Conservation (phyloP, 2,797 vertebrate species). For the Chelon labrosus region DNA sequence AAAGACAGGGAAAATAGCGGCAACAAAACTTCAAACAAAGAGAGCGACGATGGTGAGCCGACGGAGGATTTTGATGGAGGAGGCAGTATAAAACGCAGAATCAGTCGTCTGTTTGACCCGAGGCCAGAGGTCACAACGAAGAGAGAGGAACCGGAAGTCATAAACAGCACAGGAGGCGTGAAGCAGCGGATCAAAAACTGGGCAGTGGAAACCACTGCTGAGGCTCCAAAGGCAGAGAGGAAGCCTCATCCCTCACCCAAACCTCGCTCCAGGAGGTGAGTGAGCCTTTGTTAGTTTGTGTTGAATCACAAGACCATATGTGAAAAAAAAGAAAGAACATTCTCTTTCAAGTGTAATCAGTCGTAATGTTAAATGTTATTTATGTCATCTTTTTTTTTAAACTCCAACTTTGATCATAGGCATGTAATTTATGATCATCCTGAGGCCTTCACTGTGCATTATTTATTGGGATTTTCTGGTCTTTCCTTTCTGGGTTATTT, state of each 20-base stretch:
- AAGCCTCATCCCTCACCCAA: slow-evolving; percentile 70
- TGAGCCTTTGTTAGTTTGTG: slow-evolving; percentile 12
- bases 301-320: slow-evolving; percentile 30
- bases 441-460: not conserved
- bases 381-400: not conserved
- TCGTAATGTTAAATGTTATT: not conserved
- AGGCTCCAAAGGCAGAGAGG: slow-evolving; percentile 44
- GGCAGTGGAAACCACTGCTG: slow-evolving; percentile 67
- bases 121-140: slow-evolving; percentile 59
- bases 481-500: not conserved
- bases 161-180: slow-evolving; percentile 70
- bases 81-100: too few species aligned
- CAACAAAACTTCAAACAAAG: too few species aligned
- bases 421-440: not conserved
- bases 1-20: slow-evolving; percentile 24
- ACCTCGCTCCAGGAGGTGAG: slow-evolving; percentile 82
- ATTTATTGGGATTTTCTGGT: not conserved
- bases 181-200: slow-evolving; percentile 89
- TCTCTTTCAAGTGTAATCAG: slow-evolving; percentile 23
- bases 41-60: too few species aligned
- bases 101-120: not conserved
- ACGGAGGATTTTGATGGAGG: too few species aligned
- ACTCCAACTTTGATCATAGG: not conserved
- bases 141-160: slow-evolving; percentile 62
- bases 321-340: slow-evolving; percentile 23